A percentile compares a stretch with the other conserved stretches of the same genome.
Evolutionary conservation across 2,113 vertebrate genomes (phyloP).

Genomic region (Pyrgilauda ruficollis): DNA sequence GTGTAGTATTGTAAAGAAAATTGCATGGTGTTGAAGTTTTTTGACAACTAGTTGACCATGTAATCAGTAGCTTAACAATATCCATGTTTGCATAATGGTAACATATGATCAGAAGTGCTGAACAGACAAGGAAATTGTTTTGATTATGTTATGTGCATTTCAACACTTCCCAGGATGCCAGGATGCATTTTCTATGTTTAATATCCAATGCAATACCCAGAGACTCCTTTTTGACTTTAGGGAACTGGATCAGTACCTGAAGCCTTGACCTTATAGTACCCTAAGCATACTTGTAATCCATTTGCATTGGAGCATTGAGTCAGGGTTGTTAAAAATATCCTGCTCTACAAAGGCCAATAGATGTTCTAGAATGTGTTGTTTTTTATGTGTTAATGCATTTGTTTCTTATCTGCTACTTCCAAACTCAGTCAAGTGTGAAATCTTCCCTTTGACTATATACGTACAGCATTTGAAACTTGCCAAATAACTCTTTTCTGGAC

Average conservation of each 20-base stretch:
- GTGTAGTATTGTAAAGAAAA: not conserved
- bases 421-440: constrained; percentile 21
- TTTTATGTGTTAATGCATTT: not conserved
- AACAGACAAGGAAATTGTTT: not conserved
- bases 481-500: not conserved
- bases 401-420: not conserved
- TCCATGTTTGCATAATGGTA: not conserved
- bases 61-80: not conserved
- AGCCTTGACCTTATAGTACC: not conserved
- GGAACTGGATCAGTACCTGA: not conserved
- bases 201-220: not conserved
- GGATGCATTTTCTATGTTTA: not conserved
- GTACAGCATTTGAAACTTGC: not conserved
- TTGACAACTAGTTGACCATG: not conserved
- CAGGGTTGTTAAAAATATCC: not conserved
- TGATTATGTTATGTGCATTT: not conserved
- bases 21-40: not conserved
- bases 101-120: not conserved
- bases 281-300: not conserved
- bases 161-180: not conserved
- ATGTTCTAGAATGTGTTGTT: not conserved
- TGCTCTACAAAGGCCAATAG: not conserved
- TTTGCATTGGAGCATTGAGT: not conserved
- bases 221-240: not conserved
- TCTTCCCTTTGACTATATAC: not conserved